Evolutionary conservation across 2,888 invertebrate species (phyloP).

Genomic region (Cataglyphis albicans): DNA sequence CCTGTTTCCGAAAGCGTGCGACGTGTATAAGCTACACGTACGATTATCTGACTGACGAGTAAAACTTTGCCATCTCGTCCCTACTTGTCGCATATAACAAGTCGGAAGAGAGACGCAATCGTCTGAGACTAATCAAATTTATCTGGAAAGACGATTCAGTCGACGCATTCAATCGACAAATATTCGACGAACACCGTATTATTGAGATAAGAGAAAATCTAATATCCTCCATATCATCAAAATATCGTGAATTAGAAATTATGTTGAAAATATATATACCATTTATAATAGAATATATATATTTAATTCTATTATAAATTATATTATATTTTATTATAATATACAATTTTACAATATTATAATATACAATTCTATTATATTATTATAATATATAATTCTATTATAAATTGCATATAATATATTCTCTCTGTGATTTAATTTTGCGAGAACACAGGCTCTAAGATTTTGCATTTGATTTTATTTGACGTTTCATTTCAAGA

Average conservation of each 20-base stretch:
- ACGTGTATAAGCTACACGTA: conserved; percentile 21
- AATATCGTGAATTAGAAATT: neutral
- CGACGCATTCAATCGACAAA: conserved; percentile 9
- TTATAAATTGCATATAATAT: no score
- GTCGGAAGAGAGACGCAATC: neutral
- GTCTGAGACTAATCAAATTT: neutral
- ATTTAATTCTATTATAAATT: no score
- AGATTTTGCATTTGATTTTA: neutral
- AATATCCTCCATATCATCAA: neutral
- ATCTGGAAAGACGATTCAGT: neutral
- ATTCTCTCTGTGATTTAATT: neutral
- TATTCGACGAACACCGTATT: neutral
- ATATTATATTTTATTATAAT: no score
- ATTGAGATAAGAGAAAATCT: neutral
- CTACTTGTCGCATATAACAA: conserved; percentile 3
- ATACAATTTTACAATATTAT: no score
- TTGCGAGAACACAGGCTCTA: neutral
- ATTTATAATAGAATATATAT: no score
- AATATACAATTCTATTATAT: no score
- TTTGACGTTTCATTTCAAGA: neutral
- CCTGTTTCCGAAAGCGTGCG: conserved; percentile 46
- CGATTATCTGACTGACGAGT: conserved; percentile 24
- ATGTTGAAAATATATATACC: neutral
- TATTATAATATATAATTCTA: no score
- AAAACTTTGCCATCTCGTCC: conserved; percentile 31